phyloP scores from a whole-genome alignment of 2,113 vertebrate species.

The Corydoras maculifer region DNA sequence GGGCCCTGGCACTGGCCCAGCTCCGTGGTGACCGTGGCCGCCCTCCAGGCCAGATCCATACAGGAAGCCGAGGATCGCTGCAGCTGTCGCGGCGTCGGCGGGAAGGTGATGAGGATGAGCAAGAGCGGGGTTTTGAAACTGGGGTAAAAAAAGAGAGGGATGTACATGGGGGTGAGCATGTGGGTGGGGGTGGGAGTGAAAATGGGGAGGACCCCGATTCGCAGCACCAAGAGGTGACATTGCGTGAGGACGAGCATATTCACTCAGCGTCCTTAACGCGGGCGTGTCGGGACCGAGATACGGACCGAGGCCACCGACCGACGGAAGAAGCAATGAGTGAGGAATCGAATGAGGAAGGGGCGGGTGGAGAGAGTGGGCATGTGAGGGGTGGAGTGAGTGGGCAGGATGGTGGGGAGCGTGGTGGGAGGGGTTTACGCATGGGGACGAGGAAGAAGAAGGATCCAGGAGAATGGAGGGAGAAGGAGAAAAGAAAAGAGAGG shows the following conservation, averaged over 20 bases:
- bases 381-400: slow-evolving; percentile 57
- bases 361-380: slow-evolving; percentile 62
- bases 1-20: slow-evolving; percentile 68
- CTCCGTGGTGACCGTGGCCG: slow-evolving; percentile 56
- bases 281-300: slow-evolving; percentile 95
- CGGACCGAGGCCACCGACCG: slow-evolving; percentile 76
- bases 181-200: slow-evolving; percentile 56
- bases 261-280: slow-evolving; percentile 90
- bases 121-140: slow-evolving; percentile 68
- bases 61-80: slow-evolving; percentile 70
- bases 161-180: slow-evolving; percentile 67
- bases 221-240: slow-evolving; percentile 80
- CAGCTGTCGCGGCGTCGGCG: slow-evolving; percentile 67
- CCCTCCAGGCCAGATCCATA: slow-evolving; percentile 69
- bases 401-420: slow-evolving; percentile 58
- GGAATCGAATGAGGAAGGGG: slow-evolving; percentile 63
- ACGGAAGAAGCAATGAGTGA: slow-evolving; percentile 72
- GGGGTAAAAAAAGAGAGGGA: slow-evolving; percentile 71
- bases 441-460: slow-evolving; percentile 59
- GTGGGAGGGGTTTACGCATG: slow-evolving; percentile 57
- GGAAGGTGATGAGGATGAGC: slow-evolving; percentile 67
- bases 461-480: slow-evolving; percentile 67
- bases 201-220: slow-evolving; percentile 58
- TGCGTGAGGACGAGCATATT: slow-evolving; percentile 93
- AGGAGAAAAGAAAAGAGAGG: slow-evolving; percentile 70